Evolutionary conservation across 2,888 invertebrate genomes (phyloP).

Genomic region (Rotaria macrura): DNA sequence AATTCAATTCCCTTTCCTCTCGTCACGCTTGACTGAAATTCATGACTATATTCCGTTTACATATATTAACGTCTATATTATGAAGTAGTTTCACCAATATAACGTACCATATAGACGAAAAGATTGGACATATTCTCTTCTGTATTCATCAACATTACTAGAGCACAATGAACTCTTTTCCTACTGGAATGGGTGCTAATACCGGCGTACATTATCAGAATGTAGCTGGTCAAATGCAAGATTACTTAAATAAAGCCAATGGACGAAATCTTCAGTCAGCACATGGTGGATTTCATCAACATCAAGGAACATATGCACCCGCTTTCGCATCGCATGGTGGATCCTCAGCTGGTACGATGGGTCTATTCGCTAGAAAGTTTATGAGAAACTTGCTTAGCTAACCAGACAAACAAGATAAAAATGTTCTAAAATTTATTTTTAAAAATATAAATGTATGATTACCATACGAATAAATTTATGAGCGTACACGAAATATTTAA

Average conservation of each 20-base stretch:
- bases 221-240: neutral
- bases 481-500: too few species aligned
- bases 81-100: too few species aligned
- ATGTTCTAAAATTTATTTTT: too few species aligned
- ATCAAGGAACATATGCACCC: neutral
- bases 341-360: too few species aligned
- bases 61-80: too few species aligned
- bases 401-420: too few species aligned
- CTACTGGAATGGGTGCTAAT: neutral
- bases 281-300: neutral
- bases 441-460: too few species aligned
- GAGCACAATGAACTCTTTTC: neutral
- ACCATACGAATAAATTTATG: too few species aligned
- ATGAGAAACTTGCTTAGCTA: neutral
- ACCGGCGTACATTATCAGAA: neutral
- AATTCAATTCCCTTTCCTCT: neutral
- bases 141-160: too few species aligned
- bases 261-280: neutral
- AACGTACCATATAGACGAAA: too few species aligned
- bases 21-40: neutral
- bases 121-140: too few species aligned
- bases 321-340: neutral
- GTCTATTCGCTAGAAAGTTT: neutral
- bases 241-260: neutral
- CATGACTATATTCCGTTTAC: too few species aligned